Conservation (phyloP, 2,797 vertebrate genomes). For the Chromis chromis region DNA sequence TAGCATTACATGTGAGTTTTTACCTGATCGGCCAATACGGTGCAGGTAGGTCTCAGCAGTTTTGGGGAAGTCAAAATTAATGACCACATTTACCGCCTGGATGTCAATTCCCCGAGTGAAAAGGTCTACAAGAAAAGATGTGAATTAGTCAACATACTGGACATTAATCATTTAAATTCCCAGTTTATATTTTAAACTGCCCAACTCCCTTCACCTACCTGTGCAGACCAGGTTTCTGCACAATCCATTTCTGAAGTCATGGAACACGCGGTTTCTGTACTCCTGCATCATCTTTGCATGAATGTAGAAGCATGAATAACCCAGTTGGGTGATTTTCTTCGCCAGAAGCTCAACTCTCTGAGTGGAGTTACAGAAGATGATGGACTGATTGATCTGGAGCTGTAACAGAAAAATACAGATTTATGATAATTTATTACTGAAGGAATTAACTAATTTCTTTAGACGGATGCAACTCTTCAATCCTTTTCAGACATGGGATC, state of each 20-base stretch:
- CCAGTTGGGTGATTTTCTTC: constrained; percentile 82
- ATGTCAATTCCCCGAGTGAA: constrained; percentile 86
- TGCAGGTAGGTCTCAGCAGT: constrained; percentile 86
- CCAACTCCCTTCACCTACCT: constrained; percentile 54
- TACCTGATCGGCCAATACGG: constrained; percentile 86
- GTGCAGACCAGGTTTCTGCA: constrained; percentile 82
- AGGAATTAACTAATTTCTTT: background rate
- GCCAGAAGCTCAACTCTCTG: constrained; percentile 82
- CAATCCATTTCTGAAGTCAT: constrained; percentile 81
- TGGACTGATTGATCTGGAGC: constrained; percentile 83
- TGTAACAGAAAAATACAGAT: constrained; percentile 40
- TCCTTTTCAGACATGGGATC: no score
- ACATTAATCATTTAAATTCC: background rate
- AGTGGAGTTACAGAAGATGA: constrained; percentile 82
- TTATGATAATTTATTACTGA: background rate
- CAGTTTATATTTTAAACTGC: background rate
- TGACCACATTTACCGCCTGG: constrained; percentile 87
- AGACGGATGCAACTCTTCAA: background rate
- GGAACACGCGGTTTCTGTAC: constrained; percentile 82
- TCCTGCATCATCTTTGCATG: constrained; percentile 84
- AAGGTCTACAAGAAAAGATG: constrained; percentile 56
- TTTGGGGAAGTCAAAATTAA: constrained; percentile 88
- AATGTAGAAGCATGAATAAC: constrained; percentile 84
- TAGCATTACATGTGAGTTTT: constrained; percentile 1
- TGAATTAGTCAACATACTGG: background rate